Conservation (phyloP, 1,140 invertebrate genomes). For the Pissodes strobi region DNA sequence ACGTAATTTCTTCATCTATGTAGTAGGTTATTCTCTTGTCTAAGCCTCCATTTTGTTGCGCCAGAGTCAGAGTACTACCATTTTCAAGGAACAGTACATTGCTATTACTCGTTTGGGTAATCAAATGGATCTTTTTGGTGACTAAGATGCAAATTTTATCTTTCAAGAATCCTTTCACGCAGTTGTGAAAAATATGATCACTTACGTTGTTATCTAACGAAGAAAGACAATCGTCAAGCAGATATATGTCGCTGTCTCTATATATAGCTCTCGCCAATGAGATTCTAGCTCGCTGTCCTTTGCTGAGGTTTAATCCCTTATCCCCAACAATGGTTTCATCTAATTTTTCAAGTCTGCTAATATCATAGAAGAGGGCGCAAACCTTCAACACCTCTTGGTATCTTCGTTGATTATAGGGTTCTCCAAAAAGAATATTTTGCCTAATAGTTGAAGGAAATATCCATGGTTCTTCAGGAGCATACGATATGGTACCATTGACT, state of each 20-base stretch:
- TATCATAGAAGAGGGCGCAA: slow-evolving; percentile 69
- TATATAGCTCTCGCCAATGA: slow-evolving; percentile 85
- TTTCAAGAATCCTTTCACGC: slow-evolving; percentile 69
- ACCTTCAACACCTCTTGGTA: slow-evolving; percentile 69
- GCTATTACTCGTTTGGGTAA: slow-evolving; percentile 51
- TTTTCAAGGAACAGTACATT: slow-evolving; percentile 29
- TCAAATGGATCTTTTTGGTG: slow-evolving; percentile 88
- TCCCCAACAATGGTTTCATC: slow-evolving; percentile 82
- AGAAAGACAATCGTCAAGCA: slow-evolving; percentile 83
- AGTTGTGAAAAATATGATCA: slow-evolving; percentile 71
- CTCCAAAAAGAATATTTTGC: slow-evolving; percentile 70
- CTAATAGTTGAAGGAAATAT: slow-evolving; percentile 57
- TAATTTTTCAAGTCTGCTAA: slow-evolving; percentile 68
- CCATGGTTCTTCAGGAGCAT: slow-evolving; percentile 69
- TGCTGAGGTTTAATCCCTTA: slow-evolving; percentile 81
- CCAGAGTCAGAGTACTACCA: slow-evolving; percentile 21
- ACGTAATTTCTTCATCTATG: slow-evolving; percentile 18
- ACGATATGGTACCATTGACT: slow-evolving; percentile 61
- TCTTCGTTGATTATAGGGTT: slow-evolving; percentile 52
- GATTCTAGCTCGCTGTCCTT: slow-evolving; percentile 88
- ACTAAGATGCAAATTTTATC: slow-evolving; percentile 77
- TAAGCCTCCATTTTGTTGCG: slow-evolving; percentile 7
- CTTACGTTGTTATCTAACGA: slow-evolving; percentile 76
- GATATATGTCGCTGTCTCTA: slow-evolving; percentile 75
- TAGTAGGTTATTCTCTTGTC: slow-evolving; percentile 32